These are phyloP conservation scores for Hipposideros larvatus DNA, from an alignment of 2,797 vertebrate species.

Conservation along the genomic window DNA sequence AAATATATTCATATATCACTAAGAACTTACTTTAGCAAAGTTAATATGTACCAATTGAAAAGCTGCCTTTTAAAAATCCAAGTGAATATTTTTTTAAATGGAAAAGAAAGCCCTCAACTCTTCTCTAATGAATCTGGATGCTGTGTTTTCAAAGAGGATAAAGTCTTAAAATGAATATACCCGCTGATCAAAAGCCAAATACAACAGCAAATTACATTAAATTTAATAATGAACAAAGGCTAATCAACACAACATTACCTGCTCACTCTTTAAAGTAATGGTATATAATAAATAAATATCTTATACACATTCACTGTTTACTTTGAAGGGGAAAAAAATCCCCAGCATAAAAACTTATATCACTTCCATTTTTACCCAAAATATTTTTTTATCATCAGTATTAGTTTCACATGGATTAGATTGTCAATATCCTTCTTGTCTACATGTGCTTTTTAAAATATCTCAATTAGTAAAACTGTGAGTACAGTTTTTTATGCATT, in stretches of 20 bases:
- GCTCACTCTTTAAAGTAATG: constrained; percentile 7
- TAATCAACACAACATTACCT: not conserved
- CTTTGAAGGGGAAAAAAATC: not conserved
- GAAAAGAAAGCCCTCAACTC: not conserved
- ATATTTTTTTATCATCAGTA: not conserved
- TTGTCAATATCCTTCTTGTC: not conserved
- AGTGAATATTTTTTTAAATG: not conserved
- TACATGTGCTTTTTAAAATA: constrained; percentile 42
- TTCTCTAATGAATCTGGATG: not conserved
- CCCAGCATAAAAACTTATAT: not conserved
- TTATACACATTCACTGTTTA: not conserved
- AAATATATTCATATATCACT: not conserved
- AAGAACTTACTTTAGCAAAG: not conserved
- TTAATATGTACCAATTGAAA: not conserved
- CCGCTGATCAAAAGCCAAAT: not conserved
- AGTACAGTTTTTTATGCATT: constrained; percentile 6
- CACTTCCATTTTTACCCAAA: not conserved
- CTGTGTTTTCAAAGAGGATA: not conserved
- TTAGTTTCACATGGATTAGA: not conserved
- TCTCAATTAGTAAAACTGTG: constrained; percentile 42
- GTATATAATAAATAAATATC: not conserved
- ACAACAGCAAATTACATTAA: not conserved
- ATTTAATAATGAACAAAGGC: not conserved
- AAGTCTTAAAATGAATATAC: constrained; percentile 15
- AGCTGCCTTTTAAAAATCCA: not conserved